phyloP scores from a whole-genome alignment of 2,797 vertebrate genomes.

The Diplodus puntazzo region DNA sequence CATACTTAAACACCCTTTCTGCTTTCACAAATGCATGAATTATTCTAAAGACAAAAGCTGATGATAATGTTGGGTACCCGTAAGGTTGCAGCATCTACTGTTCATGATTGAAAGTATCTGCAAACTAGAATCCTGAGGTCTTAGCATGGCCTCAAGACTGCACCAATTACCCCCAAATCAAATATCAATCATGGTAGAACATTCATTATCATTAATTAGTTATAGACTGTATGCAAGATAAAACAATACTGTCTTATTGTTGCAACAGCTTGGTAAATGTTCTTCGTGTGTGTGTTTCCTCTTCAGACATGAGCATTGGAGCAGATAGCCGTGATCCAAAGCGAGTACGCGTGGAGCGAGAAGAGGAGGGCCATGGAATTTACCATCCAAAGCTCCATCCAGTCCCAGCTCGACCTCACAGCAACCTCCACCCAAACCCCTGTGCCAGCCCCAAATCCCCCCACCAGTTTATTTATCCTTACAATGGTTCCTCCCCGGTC shows the following conservation, averaged over 20 bases:
- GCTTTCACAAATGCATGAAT: neutral
- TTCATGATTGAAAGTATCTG: neutral
- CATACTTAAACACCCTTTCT: neutral
- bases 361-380: constrained; percentile 81
- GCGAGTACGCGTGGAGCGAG: constrained; percentile 70
- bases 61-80: neutral
- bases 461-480: constrained; percentile 82
- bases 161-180: too few species aligned
- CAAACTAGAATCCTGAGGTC: neutral
- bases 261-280: neutral
- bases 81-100: neutral
- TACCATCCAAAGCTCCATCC: constrained; percentile 82
- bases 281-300: neutral
- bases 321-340: constrained; percentile 72
- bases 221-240: neutral
- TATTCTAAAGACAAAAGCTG: neutral
- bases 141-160: neutral
- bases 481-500: constrained; percentile 85
- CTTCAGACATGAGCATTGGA: constrained; percentile 72
- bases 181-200: constrained; percentile 4
- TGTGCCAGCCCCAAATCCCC: constrained; percentile 81
- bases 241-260: too few species aligned
- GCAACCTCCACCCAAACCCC: constrained; percentile 76
- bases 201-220: neutral
- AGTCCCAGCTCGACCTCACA: constrained; percentile 72